Evolutionary conservation across 2,797 vertebrate genomes (phyloP).

Genomic region (Catamblyrhynchus diadema): DNA sequence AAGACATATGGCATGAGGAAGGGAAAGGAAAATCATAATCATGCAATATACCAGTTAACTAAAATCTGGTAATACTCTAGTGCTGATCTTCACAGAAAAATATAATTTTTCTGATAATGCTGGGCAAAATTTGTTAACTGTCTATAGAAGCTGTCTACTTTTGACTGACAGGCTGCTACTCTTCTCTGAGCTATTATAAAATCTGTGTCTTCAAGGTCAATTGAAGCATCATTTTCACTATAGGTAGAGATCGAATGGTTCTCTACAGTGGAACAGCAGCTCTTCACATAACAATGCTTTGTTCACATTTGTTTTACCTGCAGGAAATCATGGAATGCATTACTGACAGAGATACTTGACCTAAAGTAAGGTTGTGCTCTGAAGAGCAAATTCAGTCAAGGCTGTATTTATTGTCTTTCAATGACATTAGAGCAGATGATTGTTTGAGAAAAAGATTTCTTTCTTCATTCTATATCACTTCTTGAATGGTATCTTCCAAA

Average conservation of each 20-base stretch:
- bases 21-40: neutral
- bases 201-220: neutral
- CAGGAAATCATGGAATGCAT: neutral
- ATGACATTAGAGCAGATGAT: neutral
- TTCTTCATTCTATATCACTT: fast-evolving
- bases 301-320: neutral
- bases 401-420: neutral
- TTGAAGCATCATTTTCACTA: neutral
- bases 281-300: neutral
- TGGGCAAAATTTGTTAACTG: neutral
- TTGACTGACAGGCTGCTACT: neutral
- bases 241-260: neutral
- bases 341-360: neutral
- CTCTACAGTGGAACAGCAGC: neutral
- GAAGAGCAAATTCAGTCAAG: neutral
- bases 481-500: neutral
- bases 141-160: neutral
- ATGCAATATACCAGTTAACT: neutral
- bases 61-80: neutral
- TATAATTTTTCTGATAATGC: neutral
- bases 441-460: neutral
- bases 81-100: neutral
- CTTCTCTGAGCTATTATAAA: neutral
- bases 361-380: neutral
- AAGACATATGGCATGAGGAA: neutral